These are phyloP conservation scores for Epirrhoe tristata DNA, from an alignment of 2,888 invertebrate species.

Conservation along the genomic window DNA sequence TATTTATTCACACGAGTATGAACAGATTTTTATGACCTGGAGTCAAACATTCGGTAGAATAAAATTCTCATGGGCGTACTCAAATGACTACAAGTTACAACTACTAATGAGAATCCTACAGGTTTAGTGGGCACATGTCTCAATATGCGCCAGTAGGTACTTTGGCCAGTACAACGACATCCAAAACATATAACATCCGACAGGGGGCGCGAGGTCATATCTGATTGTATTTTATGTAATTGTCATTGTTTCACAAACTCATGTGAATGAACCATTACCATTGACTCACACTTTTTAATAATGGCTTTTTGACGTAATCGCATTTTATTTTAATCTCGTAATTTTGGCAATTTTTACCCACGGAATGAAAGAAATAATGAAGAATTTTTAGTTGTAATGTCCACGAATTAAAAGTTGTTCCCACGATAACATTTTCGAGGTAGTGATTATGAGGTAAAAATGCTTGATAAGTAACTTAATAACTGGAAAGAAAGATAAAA, in stretches of 20 bases:
- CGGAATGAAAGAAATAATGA: conserved; percentile 38
- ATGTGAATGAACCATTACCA: conserved; percentile 72
- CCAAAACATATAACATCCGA: conserved; percentile 63
- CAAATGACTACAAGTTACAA: no score
- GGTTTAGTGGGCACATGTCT: conserved; percentile 30
- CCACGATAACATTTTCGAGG: conserved; percentile 31
- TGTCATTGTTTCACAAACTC: conserved; percentile 69
- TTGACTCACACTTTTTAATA: conserved; percentile 52
- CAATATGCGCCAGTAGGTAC: no score
- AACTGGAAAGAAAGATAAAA: not conserved
- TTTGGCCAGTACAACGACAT: conserved; percentile 66
- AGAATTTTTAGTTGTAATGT: conserved; percentile 32
- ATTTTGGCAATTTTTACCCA: conserved; percentile 37
- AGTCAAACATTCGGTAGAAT: no score
- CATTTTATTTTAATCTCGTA: conserved; percentile 37
- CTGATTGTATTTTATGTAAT: conserved; percentile 81
- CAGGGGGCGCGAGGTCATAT: conserved; percentile 72
- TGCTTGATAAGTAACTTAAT: not conserved
- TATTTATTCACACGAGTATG: no score
- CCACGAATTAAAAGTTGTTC: conserved; percentile 31
- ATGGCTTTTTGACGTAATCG: conserved; percentile 45
- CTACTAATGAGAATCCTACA: not conserved
- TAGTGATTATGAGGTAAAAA: conserved; percentile 15
- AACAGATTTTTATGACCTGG: no score
- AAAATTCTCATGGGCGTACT: no score